Evolutionary conservation across 2,888 invertebrate species (phyloP).

Genomic region (Erebia ligea): DNA sequence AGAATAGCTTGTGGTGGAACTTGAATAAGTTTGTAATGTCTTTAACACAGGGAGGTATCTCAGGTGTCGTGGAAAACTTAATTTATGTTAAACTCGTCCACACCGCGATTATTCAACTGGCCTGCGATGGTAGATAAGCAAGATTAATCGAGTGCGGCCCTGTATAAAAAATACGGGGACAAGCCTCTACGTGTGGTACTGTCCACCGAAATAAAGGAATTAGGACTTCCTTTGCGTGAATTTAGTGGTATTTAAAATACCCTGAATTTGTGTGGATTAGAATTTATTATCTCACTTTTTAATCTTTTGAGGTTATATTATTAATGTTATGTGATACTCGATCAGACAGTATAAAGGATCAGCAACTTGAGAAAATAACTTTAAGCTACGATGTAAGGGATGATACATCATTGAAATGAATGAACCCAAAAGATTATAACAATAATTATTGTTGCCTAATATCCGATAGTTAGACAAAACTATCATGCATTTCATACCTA

Average conservation of each 20-base stretch:
- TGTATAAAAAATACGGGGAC: slow-evolving; percentile 59
- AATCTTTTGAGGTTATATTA: slow-evolving; percentile 4
- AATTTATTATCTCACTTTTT: slow-evolving; percentile 16
- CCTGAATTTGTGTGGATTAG: slow-evolving; percentile 27
- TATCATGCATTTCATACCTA: too few relatives aligned
- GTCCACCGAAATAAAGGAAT: slow-evolving; percentile 48
- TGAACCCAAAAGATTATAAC: too few relatives aligned
- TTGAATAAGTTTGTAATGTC: slow-evolving; percentile 46
- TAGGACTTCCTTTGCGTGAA: slow-evolving; percentile 34
- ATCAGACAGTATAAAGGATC: too few relatives aligned
- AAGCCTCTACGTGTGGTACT: slow-evolving; percentile 68
- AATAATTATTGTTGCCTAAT: too few relatives aligned
- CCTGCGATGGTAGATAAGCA: slow-evolving; percentile 74
- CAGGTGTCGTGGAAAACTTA: slow-evolving; percentile 81
- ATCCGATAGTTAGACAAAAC: too few relatives aligned
- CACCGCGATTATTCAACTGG: slow-evolving; percentile 77
- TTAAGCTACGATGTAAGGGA: too few relatives aligned
- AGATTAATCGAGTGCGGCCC: slow-evolving; percentile 72
- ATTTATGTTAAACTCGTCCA: slow-evolving; percentile 81
- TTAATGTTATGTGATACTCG: too few relatives aligned
- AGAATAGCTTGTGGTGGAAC: slow-evolving; percentile 40
- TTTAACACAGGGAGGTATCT: slow-evolving; percentile 72
- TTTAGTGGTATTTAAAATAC: slow-evolving; percentile 32
- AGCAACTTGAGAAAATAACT: too few relatives aligned
- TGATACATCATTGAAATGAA: too few relatives aligned